Conservation (phyloP, 2,888 invertebrate genomes). For the Brenthis daphne region DNA sequence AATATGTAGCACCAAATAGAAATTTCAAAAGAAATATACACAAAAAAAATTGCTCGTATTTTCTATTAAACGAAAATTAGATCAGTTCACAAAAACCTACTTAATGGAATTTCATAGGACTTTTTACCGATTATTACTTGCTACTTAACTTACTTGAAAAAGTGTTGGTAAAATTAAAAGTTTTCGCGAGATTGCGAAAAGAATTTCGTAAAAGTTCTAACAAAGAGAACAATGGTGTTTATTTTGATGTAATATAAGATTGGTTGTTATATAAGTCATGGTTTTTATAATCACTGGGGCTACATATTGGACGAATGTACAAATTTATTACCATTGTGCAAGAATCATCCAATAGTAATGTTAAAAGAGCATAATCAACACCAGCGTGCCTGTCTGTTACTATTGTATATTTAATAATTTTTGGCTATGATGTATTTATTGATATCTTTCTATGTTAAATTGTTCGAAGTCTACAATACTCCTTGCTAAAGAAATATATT, state of each 20-base stretch:
- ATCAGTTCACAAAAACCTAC: no score
- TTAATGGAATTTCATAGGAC: no score
- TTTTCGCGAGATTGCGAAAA: no score
- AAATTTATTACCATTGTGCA: not conserved
- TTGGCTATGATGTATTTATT: slow-evolving; percentile 37
- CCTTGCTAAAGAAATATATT: slow-evolving; percentile 26
- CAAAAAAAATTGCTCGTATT: no score
- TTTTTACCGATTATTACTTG: no score
- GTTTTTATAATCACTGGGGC: not conserved
- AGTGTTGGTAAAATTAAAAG: no score
- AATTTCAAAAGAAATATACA: not conserved
- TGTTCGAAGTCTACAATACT: slow-evolving; percentile 28
- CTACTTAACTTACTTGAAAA: no score
- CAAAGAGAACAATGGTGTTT: no score
- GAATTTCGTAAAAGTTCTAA: no score
- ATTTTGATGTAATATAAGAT: no score
- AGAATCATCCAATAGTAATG: slow-evolving; percentile 13
- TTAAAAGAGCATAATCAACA: slow-evolving; percentile 34
- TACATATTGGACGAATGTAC: not conserved
- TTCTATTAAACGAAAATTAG: no score
- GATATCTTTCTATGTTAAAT: slow-evolving; percentile 22
- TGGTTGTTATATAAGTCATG: not conserved
- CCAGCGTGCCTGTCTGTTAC: slow-evolving; percentile 65
- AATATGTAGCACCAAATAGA: slow-evolving; percentile 2
- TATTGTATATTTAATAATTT: slow-evolving; percentile 46